phyloP scores from a whole-genome alignment of 2,888 invertebrate species.

The Drosophila parthenogenetica region DNA sequence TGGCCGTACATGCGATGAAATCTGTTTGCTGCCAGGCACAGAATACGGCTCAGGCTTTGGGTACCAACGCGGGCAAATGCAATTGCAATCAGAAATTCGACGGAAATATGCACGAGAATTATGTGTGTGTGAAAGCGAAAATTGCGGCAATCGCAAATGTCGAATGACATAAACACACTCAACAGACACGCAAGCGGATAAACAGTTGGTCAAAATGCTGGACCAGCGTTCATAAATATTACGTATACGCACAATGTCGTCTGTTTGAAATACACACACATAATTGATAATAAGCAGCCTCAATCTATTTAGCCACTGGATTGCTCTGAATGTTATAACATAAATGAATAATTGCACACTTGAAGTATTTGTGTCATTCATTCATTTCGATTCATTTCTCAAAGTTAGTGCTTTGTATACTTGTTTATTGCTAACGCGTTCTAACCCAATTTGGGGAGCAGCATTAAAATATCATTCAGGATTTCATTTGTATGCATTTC shows the following conservation, averaged over 20 bases:
- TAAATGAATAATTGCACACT: slow-evolving; percentile 3
- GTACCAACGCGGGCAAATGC: slow-evolving; percentile 38
- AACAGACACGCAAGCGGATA: slow-evolving; percentile 18
- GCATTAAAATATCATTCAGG: slow-evolving; percentile 52
- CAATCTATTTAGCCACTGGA: slow-evolving; percentile 4
- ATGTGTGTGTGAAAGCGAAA: slow-evolving; percentile 76
- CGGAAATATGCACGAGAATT: slow-evolving; percentile 69
- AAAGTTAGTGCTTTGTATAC: slow-evolving; percentile 11
- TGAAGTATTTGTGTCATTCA: slow-evolving; percentile 1
- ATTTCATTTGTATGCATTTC: slow-evolving; percentile 42
- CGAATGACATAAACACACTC: slow-evolving; percentile 44
- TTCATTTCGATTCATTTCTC: slow-evolving; percentile 20
- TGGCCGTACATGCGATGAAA: slow-evolving; percentile 55
- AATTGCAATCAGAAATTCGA: slow-evolving; percentile 62
- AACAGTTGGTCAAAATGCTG: slow-evolving; percentile 40
- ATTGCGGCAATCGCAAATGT: slow-evolving; percentile 62
- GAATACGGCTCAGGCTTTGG: slow-evolving; percentile 11
- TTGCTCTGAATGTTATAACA: not conserved
- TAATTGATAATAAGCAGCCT: slow-evolving; percentile 38
- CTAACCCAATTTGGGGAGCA: slow-evolving; percentile 61
- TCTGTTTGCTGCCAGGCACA: slow-evolving; percentile 62
- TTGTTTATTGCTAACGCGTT: slow-evolving; percentile 12
- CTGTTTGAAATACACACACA: slow-evolving; percentile 43
- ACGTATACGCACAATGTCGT: slow-evolving; percentile 52
- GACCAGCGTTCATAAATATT: slow-evolving; percentile 30